Evolutionary conservation across 2,888 invertebrate genomes (phyloP).

Genomic region (Diplazon laetatorius): DNA sequence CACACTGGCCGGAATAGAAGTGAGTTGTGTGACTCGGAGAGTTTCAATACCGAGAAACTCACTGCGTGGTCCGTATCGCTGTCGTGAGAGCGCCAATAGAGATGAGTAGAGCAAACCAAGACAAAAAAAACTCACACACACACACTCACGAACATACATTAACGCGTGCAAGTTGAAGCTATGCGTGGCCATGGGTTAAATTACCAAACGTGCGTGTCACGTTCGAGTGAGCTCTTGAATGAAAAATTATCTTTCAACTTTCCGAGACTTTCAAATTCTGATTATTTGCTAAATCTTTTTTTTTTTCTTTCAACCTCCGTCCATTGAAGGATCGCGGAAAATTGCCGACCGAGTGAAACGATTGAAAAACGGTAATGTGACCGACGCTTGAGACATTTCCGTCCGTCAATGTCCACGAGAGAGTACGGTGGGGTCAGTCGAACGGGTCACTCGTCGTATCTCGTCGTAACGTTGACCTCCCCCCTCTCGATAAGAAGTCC

Average conservation of each 20-base stretch:
- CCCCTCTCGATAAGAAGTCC: slow-evolving; percentile 33
- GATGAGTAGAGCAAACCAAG: slow-evolving; percentile 3
- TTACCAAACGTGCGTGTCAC: background rate
- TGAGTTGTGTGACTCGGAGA: slow-evolving; percentile 35
- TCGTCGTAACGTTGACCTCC: slow-evolving; percentile 52
- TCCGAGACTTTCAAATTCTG: too few relatives aligned
- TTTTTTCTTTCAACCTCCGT: too few relatives aligned
- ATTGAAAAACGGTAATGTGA: slow-evolving; percentile 1
- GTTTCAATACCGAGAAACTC: slow-evolving; percentile 46
- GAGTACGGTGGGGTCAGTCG: slow-evolving; percentile 43
- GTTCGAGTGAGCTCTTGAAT: background rate
- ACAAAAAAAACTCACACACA: slow-evolving; percentile 13
- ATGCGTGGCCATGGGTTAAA: slow-evolving; percentile 8
- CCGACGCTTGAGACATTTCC: slow-evolving; percentile 2
- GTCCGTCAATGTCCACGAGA: slow-evolving; percentile 20
- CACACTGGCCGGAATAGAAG: slow-evolving; percentile 55
- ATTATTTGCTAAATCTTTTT: too few relatives aligned
- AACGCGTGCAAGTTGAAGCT: slow-evolving; percentile 20
- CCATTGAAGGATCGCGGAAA: background rate
- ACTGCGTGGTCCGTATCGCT: slow-evolving; percentile 23
- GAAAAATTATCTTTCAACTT: background rate
- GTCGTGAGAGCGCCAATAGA: slow-evolving; percentile 14
- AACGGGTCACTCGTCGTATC: slow-evolving; percentile 53
- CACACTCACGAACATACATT: background rate
- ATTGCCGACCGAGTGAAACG: background rate